A percentile compares a stretch with the other conserved stretches of the same genome.
phyloP scores from a whole-genome alignment of 2,113 vertebrate species.

The Calyptomena viridis region DNA sequence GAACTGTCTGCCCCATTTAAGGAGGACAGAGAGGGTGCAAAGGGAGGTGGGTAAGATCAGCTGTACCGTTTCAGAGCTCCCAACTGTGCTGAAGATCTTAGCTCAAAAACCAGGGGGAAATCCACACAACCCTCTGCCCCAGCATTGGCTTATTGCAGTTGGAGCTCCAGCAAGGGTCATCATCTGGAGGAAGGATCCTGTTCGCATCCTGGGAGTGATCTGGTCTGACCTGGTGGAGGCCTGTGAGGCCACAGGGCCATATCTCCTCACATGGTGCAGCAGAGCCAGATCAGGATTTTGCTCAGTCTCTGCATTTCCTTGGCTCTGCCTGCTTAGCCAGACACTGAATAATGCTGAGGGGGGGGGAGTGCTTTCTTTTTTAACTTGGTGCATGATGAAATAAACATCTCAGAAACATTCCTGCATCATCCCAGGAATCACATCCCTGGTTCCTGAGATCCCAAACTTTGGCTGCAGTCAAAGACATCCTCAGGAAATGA shows the following conservation, averaged over 20 bases:
- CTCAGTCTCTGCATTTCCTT: background rate
- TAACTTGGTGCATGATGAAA: background rate
- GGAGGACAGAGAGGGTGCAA: background rate
- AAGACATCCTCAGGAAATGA: slow-evolving; percentile 41
- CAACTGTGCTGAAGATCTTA: background rate
- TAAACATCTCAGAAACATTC: background rate
- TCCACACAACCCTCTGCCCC: background rate
- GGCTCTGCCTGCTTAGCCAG: background rate
- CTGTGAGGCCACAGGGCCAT: background rate
- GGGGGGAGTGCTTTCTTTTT: background rate
- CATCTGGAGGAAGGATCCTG: background rate
- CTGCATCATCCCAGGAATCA: background rate
- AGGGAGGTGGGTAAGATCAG: background rate
- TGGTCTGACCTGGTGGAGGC: background rate
- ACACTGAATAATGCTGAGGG: background rate
- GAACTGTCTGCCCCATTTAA: background rate
- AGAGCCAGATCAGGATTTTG: background rate
- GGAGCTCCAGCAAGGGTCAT: background rate
- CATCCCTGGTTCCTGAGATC: background rate
- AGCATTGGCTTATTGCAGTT: background rate
- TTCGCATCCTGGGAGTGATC: background rate
- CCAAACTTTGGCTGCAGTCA: background rate
- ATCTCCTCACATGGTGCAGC: background rate
- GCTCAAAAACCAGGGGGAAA: background rate
- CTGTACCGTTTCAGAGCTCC: background rate